Evolutionary conservation across 2,113 vertebrate species (phyloP).

Genomic region (Damaliscus lunatus): DNA sequence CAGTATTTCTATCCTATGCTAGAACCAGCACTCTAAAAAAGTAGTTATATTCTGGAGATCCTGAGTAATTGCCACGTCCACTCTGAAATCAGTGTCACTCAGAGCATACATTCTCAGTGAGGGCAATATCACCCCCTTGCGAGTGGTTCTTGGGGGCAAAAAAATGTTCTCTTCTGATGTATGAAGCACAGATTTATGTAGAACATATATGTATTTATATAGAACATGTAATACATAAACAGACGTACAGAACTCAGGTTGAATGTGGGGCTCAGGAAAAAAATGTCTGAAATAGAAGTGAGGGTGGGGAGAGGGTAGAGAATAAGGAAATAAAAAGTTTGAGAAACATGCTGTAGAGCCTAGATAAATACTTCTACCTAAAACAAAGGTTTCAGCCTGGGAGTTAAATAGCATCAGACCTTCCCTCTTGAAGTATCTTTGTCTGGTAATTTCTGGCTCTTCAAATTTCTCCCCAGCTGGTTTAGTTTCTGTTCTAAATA

Average conservation of each 20-base stretch:
- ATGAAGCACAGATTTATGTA: neutral
- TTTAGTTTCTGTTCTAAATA: constrained; percentile 84
- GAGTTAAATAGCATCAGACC: neutral
- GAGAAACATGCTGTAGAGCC: neutral
- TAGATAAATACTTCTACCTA: neutral
- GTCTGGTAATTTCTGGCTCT: constrained; percentile 83
- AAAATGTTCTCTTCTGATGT: neutral
- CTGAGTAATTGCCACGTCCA: neutral
- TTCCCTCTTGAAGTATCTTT: constrained; percentile 83
- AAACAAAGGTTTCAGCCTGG: neutral
- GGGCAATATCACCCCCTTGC: neutral
- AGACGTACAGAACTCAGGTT: neutral
- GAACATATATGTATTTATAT: neutral
- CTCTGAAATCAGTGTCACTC: neutral
- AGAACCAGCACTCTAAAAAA: neutral
- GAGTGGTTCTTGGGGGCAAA: neutral
- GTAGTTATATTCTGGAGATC: neutral
- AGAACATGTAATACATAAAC: neutral
- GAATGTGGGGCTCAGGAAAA: neutral
- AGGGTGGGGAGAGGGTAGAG: neutral
- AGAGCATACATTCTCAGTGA: neutral
- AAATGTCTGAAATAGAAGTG: neutral
- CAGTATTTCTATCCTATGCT: neutral
- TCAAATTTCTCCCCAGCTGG: constrained; percentile 86
- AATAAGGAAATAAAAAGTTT: neutral